These are phyloP conservation scores for Strix aluco DNA, from an alignment of 2,113 vertebrate species.

Conservation along the genomic window DNA sequence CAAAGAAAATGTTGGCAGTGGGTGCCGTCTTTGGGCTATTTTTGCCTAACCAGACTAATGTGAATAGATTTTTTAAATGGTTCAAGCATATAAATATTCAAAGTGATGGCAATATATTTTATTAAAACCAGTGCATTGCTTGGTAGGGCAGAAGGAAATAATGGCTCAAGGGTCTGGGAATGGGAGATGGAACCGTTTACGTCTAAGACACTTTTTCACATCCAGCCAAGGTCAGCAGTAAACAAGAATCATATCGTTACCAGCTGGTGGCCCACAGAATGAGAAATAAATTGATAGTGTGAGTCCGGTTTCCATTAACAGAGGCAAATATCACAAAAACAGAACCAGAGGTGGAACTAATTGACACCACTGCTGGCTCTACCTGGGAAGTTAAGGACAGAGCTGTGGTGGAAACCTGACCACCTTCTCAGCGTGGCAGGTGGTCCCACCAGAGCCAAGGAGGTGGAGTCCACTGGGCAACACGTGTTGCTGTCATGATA, in stretches of 20 bases:
- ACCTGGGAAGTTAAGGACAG: neutral
- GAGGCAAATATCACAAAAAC: neutral
- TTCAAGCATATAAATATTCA: constrained; percentile 38
- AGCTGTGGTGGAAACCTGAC: neutral
- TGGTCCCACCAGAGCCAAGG: neutral
- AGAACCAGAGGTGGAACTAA: constrained; percentile 26
- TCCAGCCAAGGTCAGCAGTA: constrained; percentile 40
- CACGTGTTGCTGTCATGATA: accelerated
- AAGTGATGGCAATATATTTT: constrained; percentile 41
- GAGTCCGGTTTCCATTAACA: constrained; percentile 10
- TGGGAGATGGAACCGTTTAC: constrained; percentile 7
- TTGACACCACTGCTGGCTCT: neutral
- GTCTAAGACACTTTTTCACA: neutral
- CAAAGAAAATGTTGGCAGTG: constrained; percentile 45
- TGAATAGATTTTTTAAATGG: constrained; percentile 40
- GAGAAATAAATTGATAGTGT: constrained; percentile 40
- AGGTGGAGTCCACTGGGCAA: accelerated
- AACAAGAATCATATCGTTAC: constrained; percentile 15
- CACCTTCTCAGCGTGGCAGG: neutral
- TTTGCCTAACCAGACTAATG: constrained; percentile 43
- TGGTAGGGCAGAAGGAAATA: constrained; percentile 29
- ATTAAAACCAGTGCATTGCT: neutral
- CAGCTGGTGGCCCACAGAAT: constrained; percentile 1
- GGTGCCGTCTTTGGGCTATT: constrained; percentile 29
- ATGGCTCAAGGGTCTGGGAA: constrained; percentile 26